Base-by-base conservation (phyloP, 2,888 invertebrate genomes). In the Allacma fusca region DNA sequence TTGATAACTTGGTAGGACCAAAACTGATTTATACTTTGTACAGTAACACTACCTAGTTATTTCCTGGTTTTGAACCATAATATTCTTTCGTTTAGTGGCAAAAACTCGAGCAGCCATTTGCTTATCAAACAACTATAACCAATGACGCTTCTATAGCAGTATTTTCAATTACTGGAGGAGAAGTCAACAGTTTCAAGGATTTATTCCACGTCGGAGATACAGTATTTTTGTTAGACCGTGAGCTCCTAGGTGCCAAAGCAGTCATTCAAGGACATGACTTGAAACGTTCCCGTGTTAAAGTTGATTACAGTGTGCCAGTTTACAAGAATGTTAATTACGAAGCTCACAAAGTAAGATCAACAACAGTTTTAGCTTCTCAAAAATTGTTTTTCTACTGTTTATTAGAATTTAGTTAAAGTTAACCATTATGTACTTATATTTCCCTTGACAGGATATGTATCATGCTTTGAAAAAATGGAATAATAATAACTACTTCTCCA, bases 41-140 rank as follows among this genome's bases (percentile, higher is more conserved):
- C 19, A 43, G 12, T 19, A 43, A n/a, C n/a, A n/a, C n/a, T n/a
- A n/a, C n/a, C 34, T 34, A 7, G 34, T 9, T 34, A 34, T 50
- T 12, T 50, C 2, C 50, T 50, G 4, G 19, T 50, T n/a, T 12
- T 50, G 19, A 34, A 50, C 40, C 7, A 40, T 40, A 13, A 9
- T 9, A 70, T 23, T 34, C 19, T 70, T 44, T 74, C 12, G 81
- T 85, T 12, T 89, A 91, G 77, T 97, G 94, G 93, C 90, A 91
- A 68, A 85, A 86, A 0, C 84, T 88, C 0, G 87, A 91, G 0
- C 89, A 90, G 0, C 88, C 90, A 0, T 95, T 91, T 88, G 93
- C 94, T 0, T 86, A 90, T 74, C 94, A 95, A 85, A 90, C 91
- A 0, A 87, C 91, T 0, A 90, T 92, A 0, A 87, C 87, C 81